Evolutionary conservation across 2,113 vertebrate genomes (phyloP), one percentile per base, ranked within the genome.

Genomic region (Micromys minutus): DNA sequence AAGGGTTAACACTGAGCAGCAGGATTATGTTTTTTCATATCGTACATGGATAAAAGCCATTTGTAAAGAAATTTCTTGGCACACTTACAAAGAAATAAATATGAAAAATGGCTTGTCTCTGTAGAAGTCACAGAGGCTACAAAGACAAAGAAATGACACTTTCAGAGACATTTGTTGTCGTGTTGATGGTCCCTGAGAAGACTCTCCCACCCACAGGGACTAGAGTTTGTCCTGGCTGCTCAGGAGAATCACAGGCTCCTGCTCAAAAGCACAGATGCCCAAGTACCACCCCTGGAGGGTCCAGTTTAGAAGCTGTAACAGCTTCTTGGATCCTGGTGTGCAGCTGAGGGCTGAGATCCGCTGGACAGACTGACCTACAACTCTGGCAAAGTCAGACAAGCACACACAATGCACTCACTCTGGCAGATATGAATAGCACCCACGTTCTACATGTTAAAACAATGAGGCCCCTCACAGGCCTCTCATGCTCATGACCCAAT

Each of bases 41-140:
- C 81, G 97, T 75, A 90, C 97, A 81, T 96, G 79, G 63, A 96
- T 96, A 92, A 97, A 97, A 97, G 94, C 96, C 96, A 92, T 96
- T 52, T 95, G 79, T 95, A 92, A 94, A 92, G 61, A 90, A 93
- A 95, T 95, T 84, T 96, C 95, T 96, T 94, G 96, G 95, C 75
- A 97, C 26, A 63, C 61, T 80, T 93, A 97, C 77, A 87, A 96
- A 88, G 65, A 96, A 95, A 94, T 77, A 97, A 96, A 26, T 94
- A 85, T 74, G 71, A 97, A 93, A 90, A 98, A 77, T 17, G 52
- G 19, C 31, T n/a, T 71, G 96, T 96, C 88, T 95, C 42, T 90
- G 93, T 77, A 80, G 91, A 96, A 69, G 84, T 76, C 74, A 96
- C 84, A 89, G 2, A 42, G 39, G n/a, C 80, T 97, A 92, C 65